Evolutionary conservation across 2,888 invertebrate genomes (phyloP), one percentile per base, ranked within the genome.

Genomic region (Vesta saturnalis): DNA sequence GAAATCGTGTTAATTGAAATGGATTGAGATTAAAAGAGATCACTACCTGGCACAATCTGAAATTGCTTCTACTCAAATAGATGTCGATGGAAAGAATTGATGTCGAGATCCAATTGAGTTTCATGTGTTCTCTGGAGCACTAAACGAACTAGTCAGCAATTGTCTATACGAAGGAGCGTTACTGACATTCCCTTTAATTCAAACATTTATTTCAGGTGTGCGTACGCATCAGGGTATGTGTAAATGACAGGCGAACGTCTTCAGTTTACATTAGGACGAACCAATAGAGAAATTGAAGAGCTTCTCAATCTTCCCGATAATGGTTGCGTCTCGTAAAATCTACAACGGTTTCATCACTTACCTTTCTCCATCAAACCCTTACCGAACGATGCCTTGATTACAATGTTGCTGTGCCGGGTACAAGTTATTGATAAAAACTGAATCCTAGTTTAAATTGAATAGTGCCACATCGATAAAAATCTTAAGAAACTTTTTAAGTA

Each of bases 1-100:
- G 77, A 78, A 78, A 77, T 73, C 74, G 73, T 72, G 76, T 78
- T 78, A 78, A 78, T 78, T 77, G 78, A 77, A 78, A 77, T 76
- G 77, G 77, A 77, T 77, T 71, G 78, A 74, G 76, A 77, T 77
- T 76, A 77, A 74, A 77, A 77, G 73, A 74, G 77, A 74, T 77
- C 77, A 74, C 74, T 74, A 75, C 74, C 76, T 75, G 73, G 70
- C 64, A 60, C 67, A 65, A 69, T 59, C 64, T 61, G 66, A 72
- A 71, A 73, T 73, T 74, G 73, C 69, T 64, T 71, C 67, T 47
- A 60, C 69, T 69, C 62, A n/a, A n/a, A n/a, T 60, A 61, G 61
- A 72, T 72, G 73, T 73, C 73, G 67, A 64, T 46, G 65, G 57
- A 67, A 73, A 73, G 73, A 74, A 76, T 76, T 75, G 73, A 76